These are phyloP conservation scores for Candoia aspera DNA, from an alignment of 2,113 vertebrate species.

Conservation along the genomic window DNA sequence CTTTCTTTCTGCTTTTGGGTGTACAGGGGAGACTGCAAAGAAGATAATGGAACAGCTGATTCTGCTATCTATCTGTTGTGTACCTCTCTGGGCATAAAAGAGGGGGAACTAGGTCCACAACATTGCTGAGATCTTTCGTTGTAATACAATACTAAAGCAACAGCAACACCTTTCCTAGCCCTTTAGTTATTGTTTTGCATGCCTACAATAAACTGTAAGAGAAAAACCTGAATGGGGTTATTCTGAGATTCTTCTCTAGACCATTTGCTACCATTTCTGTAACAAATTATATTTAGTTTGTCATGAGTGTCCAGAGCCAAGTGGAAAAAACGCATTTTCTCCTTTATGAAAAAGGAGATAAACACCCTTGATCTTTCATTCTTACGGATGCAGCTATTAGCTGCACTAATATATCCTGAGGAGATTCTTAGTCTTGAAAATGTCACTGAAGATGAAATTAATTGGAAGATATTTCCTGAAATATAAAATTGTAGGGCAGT, in stretches of 20 bases:
- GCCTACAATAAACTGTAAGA: slow-evolving; percentile 11
- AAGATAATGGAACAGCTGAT: background rate
- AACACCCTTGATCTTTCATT: slow-evolving; percentile 52
- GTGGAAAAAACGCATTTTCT: slow-evolving; percentile 30
- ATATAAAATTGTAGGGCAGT: slow-evolving; percentile 43
- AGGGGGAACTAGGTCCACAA: background rate
- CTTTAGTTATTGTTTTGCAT: slow-evolving; percentile 1
- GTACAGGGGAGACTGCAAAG: background rate
- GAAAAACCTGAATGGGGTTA: slow-evolving; percentile 23
- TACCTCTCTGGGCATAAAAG: background rate
- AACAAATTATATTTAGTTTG: slow-evolving; percentile 24
- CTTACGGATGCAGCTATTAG: slow-evolving; percentile 38
- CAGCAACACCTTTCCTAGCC: slow-evolving; percentile 33
- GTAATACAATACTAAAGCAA: background rate
- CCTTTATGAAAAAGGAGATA: slow-evolving; percentile 40
- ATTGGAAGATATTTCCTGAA: slow-evolving; percentile 57
- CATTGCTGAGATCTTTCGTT: background rate
- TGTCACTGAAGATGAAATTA: slow-evolving; percentile 56
- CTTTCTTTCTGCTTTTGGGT: background rate
- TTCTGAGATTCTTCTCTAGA: slow-evolving; percentile 36
- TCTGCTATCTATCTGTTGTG: background rate
- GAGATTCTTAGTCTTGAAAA: slow-evolving; percentile 38
- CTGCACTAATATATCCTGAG: slow-evolving; percentile 39
- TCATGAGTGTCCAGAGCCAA: slow-evolving; percentile 1
- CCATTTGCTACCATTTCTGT: background rate